Conservation (phyloP, 2,797 vertebrate species). For the Pogoniulus pusillus region DNA sequence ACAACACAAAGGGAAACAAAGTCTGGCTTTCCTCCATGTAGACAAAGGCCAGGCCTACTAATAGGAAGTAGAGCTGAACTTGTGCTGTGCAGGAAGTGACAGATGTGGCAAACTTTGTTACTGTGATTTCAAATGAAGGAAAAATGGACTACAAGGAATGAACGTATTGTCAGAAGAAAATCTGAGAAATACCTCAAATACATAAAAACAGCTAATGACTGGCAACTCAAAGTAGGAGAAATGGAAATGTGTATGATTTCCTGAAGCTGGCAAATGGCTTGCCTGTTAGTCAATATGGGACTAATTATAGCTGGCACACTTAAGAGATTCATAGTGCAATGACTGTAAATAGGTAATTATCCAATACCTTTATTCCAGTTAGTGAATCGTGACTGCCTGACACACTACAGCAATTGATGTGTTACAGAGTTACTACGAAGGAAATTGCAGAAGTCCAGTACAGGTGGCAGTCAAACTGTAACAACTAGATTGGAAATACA, state of each 20-base stretch:
- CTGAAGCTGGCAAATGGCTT: neutral
- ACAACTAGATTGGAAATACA: neutral
- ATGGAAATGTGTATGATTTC: neutral
- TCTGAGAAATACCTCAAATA: neutral
- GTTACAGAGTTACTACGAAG: neutral
- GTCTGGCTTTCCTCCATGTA: conserved; percentile 3
- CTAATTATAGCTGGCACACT: neutral
- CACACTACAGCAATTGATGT: neutral
- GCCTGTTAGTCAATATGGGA: neutral
- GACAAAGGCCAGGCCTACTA: neutral
- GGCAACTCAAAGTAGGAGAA: neutral
- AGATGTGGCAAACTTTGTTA: neutral
- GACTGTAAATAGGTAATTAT: conserved; percentile 21
- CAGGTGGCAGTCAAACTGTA: neutral
- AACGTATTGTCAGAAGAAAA: neutral
- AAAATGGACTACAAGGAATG: neutral
- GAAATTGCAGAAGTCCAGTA: neutral
- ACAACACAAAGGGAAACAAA: neutral
- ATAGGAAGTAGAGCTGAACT: conserved; percentile 1
- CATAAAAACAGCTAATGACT: neutral
- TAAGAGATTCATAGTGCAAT: neutral
- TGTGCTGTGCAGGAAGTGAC: neutral
- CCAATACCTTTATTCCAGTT: neutral
- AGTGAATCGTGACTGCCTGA: neutral
- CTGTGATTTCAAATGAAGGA: neutral